Percentiles rank a stretch among this genome's conserved stretches.
These are phyloP conservation scores for Takifugu flavidus DNA, from an alignment of 2,113 vertebrate species.

Conservation along the genomic window DNA sequence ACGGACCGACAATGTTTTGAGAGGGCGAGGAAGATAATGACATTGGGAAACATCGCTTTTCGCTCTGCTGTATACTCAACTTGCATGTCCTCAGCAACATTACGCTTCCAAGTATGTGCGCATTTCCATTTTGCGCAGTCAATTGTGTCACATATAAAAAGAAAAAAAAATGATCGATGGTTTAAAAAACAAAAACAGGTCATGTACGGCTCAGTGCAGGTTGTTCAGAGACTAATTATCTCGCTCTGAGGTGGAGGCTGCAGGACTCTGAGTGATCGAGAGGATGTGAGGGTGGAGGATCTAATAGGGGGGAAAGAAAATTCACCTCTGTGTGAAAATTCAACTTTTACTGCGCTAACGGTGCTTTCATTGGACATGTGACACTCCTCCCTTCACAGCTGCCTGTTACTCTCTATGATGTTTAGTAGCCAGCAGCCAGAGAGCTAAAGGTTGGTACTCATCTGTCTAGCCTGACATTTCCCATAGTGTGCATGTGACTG, in stretches of 20 bases:
- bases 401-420: constrained; percentile 55
- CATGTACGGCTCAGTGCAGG: constrained; percentile 51
- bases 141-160: constrained; percentile 59
- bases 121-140: constrained; percentile 65
- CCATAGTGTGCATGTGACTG: constrained; percentile 67
- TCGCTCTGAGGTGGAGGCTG: constrained; percentile 20
- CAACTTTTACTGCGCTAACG: constrained; percentile 44
- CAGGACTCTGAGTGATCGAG: constrained; percentile 8
- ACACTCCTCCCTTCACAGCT: constrained; percentile 38
- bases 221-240: constrained; percentile 47
- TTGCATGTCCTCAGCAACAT: constrained; percentile 75
- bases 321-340: constrained; percentile 35
- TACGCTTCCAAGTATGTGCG: constrained; percentile 72
- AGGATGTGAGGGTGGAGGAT: neutral
- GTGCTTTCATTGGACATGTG: constrained; percentile 51
- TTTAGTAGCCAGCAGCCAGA: constrained; percentile 56
- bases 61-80: constrained; percentile 71
- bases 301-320: constrained; percentile 9
- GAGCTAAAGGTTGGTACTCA: constrained; percentile 49
- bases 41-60: constrained; percentile 55
- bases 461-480: constrained; percentile 52
- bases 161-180: constrained; percentile 42
- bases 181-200: constrained; percentile 33
- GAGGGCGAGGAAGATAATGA: constrained; percentile 48
- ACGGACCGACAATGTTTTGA: constrained; percentile 41